Conservation (phyloP, 2,888 invertebrate species). For the Heliconius charithonia region DNA sequence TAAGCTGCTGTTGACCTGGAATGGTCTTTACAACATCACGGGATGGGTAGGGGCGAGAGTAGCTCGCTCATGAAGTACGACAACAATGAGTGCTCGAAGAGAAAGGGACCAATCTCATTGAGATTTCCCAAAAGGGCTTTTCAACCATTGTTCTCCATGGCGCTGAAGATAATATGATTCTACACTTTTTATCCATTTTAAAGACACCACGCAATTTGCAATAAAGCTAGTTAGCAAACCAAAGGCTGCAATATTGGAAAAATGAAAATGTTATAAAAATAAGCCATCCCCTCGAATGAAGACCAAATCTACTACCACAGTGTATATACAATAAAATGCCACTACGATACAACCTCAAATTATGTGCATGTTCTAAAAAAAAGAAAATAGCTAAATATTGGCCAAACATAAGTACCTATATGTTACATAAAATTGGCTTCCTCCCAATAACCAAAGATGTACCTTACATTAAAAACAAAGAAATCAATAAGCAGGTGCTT, state of each 20-base stretch:
- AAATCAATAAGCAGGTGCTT: constrained; percentile 21
- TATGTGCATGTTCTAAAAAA: constrained; percentile 15
- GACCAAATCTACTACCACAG: too few species aligned
- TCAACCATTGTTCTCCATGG: too few species aligned
- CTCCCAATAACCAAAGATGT: constrained; percentile 27
- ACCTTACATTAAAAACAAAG: constrained; percentile 15
- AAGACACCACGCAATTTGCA: background rate
- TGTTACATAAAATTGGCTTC: constrained; percentile 28
- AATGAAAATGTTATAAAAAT: too few species aligned
- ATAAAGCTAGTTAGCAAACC: background rate
- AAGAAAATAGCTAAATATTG: constrained; percentile 22
- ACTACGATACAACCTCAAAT: background rate
- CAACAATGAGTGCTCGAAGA: too few species aligned
- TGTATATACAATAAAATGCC: background rate
- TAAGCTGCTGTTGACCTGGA: too few species aligned
- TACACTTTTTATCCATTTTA: background rate
- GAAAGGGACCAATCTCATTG: too few species aligned
- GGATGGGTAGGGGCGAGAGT: too few species aligned
- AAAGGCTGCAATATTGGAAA: too few species aligned
- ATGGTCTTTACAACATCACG: background rate
- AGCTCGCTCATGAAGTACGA: too few species aligned
- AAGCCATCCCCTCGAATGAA: too few species aligned
- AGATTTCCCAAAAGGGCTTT: too few species aligned
- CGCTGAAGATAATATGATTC: background rate
- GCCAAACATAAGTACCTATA: constrained; percentile 3